Evolutionary conservation across 37 sponge, comb jelly and placozoan genomes (phyloP).

Genomic region (Crambe crambe): DNA sequence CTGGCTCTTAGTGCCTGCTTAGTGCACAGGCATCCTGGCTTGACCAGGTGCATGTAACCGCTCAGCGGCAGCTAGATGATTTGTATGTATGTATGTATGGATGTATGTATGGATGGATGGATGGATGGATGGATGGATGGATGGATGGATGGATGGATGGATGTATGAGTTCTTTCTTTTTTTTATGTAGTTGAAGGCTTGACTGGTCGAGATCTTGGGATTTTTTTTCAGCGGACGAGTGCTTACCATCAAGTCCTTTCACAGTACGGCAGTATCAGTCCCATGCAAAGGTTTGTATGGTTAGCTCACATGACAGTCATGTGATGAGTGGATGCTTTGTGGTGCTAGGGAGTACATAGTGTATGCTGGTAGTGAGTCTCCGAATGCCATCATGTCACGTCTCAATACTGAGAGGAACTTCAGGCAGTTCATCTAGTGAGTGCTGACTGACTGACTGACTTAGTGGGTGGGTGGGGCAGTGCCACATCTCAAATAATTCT

Average conservation of each 20-base stretch:
- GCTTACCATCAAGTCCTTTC: not conserved
- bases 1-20: no score
- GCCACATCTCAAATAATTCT: not conserved
- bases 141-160: no score
- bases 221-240: not conserved
- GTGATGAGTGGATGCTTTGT: not conserved
- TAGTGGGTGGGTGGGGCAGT: not conserved
- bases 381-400: not conserved
- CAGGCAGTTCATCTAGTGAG: slow-evolving; percentile 25
- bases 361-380: not conserved
- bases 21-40: no score
- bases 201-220: not conserved
- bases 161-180: no score
- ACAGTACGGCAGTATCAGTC: not conserved
- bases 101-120: no score
- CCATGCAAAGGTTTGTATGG: not conserved
- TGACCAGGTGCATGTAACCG: no score
- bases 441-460: no score
- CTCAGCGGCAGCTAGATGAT: no score
- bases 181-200: no score
- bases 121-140: no score
- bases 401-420: not conserved
- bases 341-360: slow-evolving; percentile 12
- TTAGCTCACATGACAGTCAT: not conserved
- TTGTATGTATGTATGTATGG: no score